phyloP scores from a whole-genome alignment of 2,113 vertebrate species.

The Elephas maximus region DNA sequence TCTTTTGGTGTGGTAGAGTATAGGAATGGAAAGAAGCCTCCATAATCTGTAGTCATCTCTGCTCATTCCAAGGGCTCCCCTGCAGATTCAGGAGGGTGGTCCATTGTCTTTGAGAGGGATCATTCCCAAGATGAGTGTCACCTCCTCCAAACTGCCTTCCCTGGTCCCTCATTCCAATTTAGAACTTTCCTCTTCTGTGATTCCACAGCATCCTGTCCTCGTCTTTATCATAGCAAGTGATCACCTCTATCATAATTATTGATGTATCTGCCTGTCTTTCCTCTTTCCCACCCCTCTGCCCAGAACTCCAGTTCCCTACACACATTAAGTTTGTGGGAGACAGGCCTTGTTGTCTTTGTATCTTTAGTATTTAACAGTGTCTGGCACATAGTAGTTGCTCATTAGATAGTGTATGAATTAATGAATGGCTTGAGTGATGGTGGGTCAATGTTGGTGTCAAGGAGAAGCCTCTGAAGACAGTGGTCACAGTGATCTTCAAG shows the following conservation, averaged over 20 bases:
- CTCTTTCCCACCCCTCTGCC: not conserved
- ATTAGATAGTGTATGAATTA: not conserved
- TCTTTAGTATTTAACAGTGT: constrained; percentile 6
- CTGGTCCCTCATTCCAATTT: not conserved
- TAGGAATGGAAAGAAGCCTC: not conserved
- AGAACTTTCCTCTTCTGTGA: not conserved
- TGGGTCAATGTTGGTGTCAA: not conserved
- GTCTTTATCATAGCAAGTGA: not conserved
- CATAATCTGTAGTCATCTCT: not conserved
- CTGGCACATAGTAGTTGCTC: not conserved
- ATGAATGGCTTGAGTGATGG: not conserved
- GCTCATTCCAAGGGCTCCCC: not conserved
- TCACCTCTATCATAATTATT: not conserved
- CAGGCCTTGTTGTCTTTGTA: not conserved
- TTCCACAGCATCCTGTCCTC: not conserved
- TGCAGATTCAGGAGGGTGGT: not conserved
- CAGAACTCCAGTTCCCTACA: not conserved
- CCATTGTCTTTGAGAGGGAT: not conserved
- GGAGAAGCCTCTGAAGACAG: constrained; percentile 6
- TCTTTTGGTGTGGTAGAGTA: not conserved
- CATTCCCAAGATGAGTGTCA: not conserved
- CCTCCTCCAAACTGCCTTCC: not conserved
- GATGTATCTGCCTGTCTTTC: not conserved
- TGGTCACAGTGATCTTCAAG: not conserved
- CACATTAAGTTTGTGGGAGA: not conserved